Base-by-base conservation (phyloP, 2,888 invertebrate genomes). In the Drosophila algonquin region DNA sequence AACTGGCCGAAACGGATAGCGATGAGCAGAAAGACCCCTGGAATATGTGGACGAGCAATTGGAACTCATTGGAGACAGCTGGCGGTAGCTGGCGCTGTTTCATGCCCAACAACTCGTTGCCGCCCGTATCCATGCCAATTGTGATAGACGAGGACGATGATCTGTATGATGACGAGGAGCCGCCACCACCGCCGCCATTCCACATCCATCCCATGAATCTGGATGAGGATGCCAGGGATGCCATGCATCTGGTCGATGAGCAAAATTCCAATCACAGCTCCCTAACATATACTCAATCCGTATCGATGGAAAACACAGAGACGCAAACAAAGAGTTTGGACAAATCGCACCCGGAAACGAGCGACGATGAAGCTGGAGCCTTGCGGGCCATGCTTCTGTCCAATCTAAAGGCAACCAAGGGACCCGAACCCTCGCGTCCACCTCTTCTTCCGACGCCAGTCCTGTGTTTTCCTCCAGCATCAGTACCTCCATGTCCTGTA, bases 1-100 rank as follows among this genome's bases (percentile, higher is more conserved):
- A 92, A 2, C 77, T 92, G 46, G 92, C 73, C 1, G 90, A 91
- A 61, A 92, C 91, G 48, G 91, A 91, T 68, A 91, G 91, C 63
- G 92, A 92, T 32, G 83, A 67, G 18, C 32, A 67, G 3, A 51
- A 52, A 12, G 52, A 55, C 10, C 27, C 8, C 6, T 74, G 75
- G 72, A 59, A 67, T 21, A 6, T 67, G n/a, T 83, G 83, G 83
- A 24, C 73, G 0, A 32, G 62, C 7, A 67, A 65, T 44, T 83
- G 74, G 74, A 72, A 74, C 21, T 54, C 81, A 0, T 10, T 72
- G 6, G 35, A 52, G 0, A 18, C 57, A 0, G 62, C 30, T 1
- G 88, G 76, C 3, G 79, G 80, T 8, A 72, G 70, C 30, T 83
- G 89, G 87, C 71, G 73, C 7, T 76, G 74, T 30, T 84, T 81